Base-by-base conservation (phyloP, 2,888 invertebrate genomes). In the Cosmorhoe ocellata region DNA sequence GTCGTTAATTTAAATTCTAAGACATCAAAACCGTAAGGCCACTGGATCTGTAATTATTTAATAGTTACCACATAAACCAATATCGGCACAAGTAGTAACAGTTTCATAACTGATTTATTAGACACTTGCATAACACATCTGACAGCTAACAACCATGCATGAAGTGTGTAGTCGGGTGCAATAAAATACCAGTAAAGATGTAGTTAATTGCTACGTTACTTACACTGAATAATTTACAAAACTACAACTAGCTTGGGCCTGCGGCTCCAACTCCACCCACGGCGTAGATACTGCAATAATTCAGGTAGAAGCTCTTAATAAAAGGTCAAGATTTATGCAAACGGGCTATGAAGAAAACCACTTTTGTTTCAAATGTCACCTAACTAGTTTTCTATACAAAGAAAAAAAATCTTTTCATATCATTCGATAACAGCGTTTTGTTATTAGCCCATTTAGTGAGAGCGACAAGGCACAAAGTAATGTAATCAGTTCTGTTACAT, bases 51-150 rank as follows among this genome's bases (percentile, higher is more conserved):
- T n/a, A 18, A 18, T 24, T 24, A 24, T 24, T 24, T 7, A 24
- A 34, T 37, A 37, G 11, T 4, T 31, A 31, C 26, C 30, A 34
- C 41, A 49, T 26, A 24, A 45, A 45, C 46, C 40, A 53, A 62
- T 56, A 61, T 61, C 54, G 12, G 10, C 33, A 33, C 14, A 27
- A 26, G 26, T 24, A 42, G 22, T 22, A 11, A 51, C 46, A 56
- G 48, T 59, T 58, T 58, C 55, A 51, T 70, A 70, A 70, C 61
- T 63, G 61, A 69, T 69, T 73, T 68, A 72, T 69, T 69, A 65
- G 56, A 60, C 47, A 55, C 64, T 75, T 72, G 67, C 69, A 63
- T 68, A 72, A 73, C 65, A 66, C 63, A 63, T 64, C 42, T 55
- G 48, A 67, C 63, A 63, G 59, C 18, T 69, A 63, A 67, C 54